Evolutionary conservation across 1,140 invertebrate genomes (phyloP).

Genomic region (Muscidifurax raptorellus): DNA sequence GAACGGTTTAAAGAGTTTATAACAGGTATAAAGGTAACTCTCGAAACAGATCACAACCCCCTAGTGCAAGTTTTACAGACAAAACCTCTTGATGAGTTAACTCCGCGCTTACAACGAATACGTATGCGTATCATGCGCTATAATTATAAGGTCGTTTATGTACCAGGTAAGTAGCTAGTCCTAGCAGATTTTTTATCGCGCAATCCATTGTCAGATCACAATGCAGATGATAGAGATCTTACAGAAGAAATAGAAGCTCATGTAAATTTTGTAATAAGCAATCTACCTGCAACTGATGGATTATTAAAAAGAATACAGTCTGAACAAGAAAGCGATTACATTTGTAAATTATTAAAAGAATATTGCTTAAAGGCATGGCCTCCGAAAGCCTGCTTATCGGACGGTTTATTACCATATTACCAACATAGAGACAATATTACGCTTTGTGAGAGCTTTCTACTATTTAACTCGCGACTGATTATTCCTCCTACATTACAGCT

Average conservation of each 20-base stretch:
- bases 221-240: constrained; percentile 35
- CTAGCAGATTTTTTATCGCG: constrained; percentile 65
- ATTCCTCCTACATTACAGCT: constrained; percentile 42
- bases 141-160: constrained; percentile 61
- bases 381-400: not conserved
- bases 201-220: constrained; percentile 42
- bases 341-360: not conserved
- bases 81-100: constrained; percentile 63
- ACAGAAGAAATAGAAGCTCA: constrained; percentile 24
- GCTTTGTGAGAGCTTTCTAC: not conserved
- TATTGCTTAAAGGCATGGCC: not conserved
- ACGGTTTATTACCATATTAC: constrained; percentile 9
- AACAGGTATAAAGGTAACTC: constrained; percentile 53
- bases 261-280: not conserved
- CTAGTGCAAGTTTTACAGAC: constrained; percentile 56
- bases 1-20: constrained; percentile 66
- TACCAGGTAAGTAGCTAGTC: constrained; percentile 61
- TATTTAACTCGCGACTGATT: constrained; percentile 16
- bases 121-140: constrained; percentile 65
- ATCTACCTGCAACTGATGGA: not conserved
- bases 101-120: constrained; percentile 68
- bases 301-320: not conserved
- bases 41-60: constrained; percentile 67
- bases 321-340: not conserved
- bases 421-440: not conserved